phyloP scores from a whole-genome alignment of 2,888 invertebrate species.

The Caprella mutica region DNA sequence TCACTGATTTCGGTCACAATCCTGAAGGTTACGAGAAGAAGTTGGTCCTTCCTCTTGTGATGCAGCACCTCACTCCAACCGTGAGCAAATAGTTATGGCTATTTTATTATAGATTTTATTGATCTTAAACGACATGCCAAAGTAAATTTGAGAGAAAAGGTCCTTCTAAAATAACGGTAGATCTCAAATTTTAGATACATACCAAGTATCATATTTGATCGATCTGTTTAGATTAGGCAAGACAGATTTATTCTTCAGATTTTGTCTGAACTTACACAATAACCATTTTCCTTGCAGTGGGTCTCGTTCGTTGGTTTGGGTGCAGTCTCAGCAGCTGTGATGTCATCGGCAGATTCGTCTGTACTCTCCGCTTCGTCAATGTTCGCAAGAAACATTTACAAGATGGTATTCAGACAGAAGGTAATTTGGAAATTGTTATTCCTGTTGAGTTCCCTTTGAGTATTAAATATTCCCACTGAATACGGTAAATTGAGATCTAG shows the following conservation, averaged over 20 bases:
- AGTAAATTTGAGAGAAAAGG: too few relatives aligned
- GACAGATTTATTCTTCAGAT: too few relatives aligned
- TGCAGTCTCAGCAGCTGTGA: conserved; percentile 62
- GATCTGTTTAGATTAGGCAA: too few relatives aligned
- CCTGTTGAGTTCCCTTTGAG: too few relatives aligned
- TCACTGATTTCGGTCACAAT: conserved; percentile 58
- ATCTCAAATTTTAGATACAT: too few relatives aligned
- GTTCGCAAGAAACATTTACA: conserved; percentile 52
- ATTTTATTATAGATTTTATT: too few relatives aligned
- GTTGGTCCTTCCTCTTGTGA: conserved; percentile 92
- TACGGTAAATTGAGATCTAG: too few relatives aligned
- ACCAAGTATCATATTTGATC: too few relatives aligned
- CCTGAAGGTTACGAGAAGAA: conserved; percentile 52
- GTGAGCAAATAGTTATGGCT: conserved; percentile 6
- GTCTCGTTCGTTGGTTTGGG: conserved; percentile 59
- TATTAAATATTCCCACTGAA: conserved; percentile 54
- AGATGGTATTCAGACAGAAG: conserved; percentile 28
- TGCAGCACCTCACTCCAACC: conserved; percentile 90
- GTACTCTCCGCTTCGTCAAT: conserved; percentile 59
- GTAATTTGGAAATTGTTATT: too few relatives aligned
- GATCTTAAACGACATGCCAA: too few relatives aligned
- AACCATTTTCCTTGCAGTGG: conserved; percentile 39
- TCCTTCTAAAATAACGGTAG: too few relatives aligned
- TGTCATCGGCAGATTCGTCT: conserved; percentile 63
- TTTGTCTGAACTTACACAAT: too few relatives aligned